Base-by-base conservation (phyloP, 2,888 invertebrate species). In the Perdita meconis region DNA sequence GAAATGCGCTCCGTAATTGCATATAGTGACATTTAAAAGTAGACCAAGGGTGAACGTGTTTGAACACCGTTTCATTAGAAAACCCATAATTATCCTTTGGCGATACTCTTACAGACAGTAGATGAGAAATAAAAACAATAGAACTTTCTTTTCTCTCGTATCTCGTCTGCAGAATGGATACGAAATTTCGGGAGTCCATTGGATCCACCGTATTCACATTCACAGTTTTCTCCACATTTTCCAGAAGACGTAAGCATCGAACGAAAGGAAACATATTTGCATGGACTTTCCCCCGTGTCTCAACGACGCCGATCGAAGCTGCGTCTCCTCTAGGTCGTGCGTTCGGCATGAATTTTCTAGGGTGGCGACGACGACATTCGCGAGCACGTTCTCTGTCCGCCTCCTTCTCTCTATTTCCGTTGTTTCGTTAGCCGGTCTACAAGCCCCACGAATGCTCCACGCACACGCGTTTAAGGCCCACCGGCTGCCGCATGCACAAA, bases 401-500 rank as follows among this genome's bases (percentile, higher is more conserved):
- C 40, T 56, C 26, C 47, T 38, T 38, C 55, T 19, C 38, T 50
- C 42, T 30, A 47, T 50, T 47, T 77, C 72, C 72, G 69, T 56
- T 61, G 66, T 63, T 74, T 79, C 61, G 65, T 69, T 65, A 68
- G 38, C 38, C 51, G 42, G 26, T 50, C 30, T 34, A 22, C 34
- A 36, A 13, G 12, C 50, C 34, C 40, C 34, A 36, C 30, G 38
- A 38, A 34, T 22, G 55, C 63, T 19, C 13, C 19, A 66, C 71
- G 59, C 47, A 22, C 66, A 67, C 75, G 61, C 51, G 53, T 47
- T 36, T 30, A 57, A 76, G 57, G 22, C 70, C 60, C 79, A 81
- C 70, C 80, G 77, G 68, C 61, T 57, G 66, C 80, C 80, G 84
- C 87, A 84, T 80, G 83, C 85, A 82, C 83, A 80, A 84, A 83